Base-by-base conservation (phyloP, 2,113 vertebrate genomes). In the Microtus pennsylvanicus region DNA sequence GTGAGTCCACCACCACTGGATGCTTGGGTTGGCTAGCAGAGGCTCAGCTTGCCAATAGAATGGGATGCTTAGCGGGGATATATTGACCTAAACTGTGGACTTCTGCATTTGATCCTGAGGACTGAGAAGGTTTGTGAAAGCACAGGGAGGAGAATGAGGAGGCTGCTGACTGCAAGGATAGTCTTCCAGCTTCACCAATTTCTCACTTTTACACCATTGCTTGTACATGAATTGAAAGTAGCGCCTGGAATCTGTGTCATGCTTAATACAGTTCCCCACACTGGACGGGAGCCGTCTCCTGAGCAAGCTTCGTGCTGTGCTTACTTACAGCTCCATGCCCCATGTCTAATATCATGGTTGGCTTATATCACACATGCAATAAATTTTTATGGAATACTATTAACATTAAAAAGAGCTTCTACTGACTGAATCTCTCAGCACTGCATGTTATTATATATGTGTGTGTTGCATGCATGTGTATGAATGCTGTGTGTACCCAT, bases 221-320 rank as follows among this genome's bases (percentile, higher is more conserved):
- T 67, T 11, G 28, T 1, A 10, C 47, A 0, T 17, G 13, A 10
- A n/a, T 9, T 17, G n/a, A 24, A 50, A 83, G 1, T 3, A 26
- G 7, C 6, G 26, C 63, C 65, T 45, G 7, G 0, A 30, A 69
- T 58, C 13, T 61, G 38, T 9, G 35, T 3, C 3, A 3, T 1
- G 8, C 28, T 55, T 12, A 5, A 5, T 13, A 10, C 47, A 14
- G 1, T 83, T 67, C 9, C n/a, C 45, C n/a, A 12, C 30, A 24
- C 33, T 47, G 24, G 22, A 17, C 52, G 70, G 14, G 4, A 47
- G 45, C 7, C 19, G 70, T 92, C 89, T 89, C 72, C 52, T 38
- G 74, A 42, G 26, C 21, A 74, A n/a, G 12, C 21, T 4, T 9
- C 7, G 33, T 42, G 28, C 22, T 70, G 12, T 26, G 0, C n/a